A percentile compares a stretch with the other conserved stretches of the same genome.
These are phyloP conservation scores for Micropoecilia bifurca DNA, from an alignment of 2,797 vertebrate genomes.

Conservation along the genomic window DNA sequence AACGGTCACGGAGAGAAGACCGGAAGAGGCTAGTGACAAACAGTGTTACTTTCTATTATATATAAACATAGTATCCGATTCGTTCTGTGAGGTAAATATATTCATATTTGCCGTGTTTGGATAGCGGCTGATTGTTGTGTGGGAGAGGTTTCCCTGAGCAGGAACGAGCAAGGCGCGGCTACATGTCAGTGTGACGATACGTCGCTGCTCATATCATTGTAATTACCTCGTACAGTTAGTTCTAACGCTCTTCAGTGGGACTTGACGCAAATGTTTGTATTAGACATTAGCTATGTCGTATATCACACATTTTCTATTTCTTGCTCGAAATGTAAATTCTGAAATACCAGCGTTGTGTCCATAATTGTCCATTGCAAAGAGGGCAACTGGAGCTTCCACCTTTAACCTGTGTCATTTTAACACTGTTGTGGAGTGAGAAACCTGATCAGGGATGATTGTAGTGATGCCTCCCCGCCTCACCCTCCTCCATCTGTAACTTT, in stretches of 20 bases:
- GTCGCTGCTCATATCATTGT: background rate
- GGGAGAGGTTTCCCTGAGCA: slow-evolving; percentile 10
- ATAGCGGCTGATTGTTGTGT: background rate
- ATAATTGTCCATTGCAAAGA: background rate
- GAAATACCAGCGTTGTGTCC: background rate
- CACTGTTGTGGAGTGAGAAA: slow-evolving; percentile 16
- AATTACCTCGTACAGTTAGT: background rate
- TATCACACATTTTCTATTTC: background rate
- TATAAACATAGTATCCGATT: background rate
- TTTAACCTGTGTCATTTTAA: background rate
- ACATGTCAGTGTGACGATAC: background rate
- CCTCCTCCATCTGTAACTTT: slow-evolving; percentile 58
- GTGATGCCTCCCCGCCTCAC: slow-evolving; percentile 15
- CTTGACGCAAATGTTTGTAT: background rate
- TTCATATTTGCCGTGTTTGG: background rate
- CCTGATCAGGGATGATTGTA: slow-evolving; percentile 49
- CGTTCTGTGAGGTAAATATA: accelerated
- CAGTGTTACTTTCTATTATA: too few species aligned
- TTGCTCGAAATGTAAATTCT: background rate
- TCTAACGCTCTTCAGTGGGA: too few species aligned
- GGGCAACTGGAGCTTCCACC: background rate
- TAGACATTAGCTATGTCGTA: background rate
- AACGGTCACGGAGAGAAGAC: slow-evolving; percentile 19
- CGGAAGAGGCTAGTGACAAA: background rate
- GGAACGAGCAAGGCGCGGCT: background rate